Conservation (phyloP, 2,797 vertebrate species). For the Enteromius mattozi region DNA sequence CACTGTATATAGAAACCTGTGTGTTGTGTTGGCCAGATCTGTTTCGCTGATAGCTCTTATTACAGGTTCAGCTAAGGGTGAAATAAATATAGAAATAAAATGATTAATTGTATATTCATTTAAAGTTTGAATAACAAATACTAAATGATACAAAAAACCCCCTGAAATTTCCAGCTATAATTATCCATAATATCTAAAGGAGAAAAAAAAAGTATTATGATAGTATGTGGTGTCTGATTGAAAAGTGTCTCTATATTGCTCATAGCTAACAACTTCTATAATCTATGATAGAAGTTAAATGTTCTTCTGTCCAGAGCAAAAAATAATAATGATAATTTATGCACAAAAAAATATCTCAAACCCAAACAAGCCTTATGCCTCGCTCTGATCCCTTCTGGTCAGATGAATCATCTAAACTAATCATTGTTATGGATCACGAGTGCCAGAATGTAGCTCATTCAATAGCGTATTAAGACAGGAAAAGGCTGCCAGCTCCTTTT, state of each 20-base stretch:
- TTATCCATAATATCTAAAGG: not conserved
- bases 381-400: not conserved
- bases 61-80: too few relatives aligned
- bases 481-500: not conserved
- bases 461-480: not conserved
- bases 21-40: too few relatives aligned
- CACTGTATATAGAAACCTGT: too few relatives aligned
- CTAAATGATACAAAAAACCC: not conserved
- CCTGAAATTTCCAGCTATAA: not conserved
- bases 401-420: slow-evolving; percentile 13
- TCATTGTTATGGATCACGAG: slow-evolving; percentile 7
- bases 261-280: not conserved
- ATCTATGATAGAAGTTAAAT: not conserved
- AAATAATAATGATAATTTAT: not conserved
- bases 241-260: not conserved
- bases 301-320: not conserved
- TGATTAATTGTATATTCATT: not conserved
- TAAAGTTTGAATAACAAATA: not conserved
- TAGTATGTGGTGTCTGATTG: too few relatives aligned
- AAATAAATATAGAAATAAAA: not conserved
- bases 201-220: not conserved
- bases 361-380: not conserved
- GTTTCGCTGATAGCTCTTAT: too few relatives aligned
- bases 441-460: slow-evolving; percentile 15
- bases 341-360: not conserved